Evolutionary conservation across 2,888 invertebrate genomes (phyloP).

Genomic region (Branchipolynoe longqiensis): DNA sequence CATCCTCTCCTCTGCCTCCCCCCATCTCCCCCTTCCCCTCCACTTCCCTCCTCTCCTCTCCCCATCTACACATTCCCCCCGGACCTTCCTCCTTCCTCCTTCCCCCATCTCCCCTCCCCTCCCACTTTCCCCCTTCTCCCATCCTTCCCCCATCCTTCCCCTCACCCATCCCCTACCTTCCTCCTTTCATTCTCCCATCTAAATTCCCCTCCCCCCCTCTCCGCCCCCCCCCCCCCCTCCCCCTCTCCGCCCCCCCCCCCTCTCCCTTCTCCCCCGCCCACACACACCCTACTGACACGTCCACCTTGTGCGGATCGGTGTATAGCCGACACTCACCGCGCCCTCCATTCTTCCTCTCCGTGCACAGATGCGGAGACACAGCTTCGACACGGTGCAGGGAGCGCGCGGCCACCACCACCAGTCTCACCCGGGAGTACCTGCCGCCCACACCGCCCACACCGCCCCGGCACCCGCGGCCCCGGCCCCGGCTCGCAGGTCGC

Average conservation of each 20-base stretch:
- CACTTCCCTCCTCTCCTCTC: no score
- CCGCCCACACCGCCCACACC: no score
- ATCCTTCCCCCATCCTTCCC: no score
- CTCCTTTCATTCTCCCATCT: no score
- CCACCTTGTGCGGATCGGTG: background rate
- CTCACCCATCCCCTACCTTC: background rate
- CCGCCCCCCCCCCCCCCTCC: background rate
- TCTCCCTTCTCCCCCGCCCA: background rate
- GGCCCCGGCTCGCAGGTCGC: slow-evolving; percentile 6
- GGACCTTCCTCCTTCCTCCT: no score
- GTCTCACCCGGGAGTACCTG: slow-evolving; percentile 16
- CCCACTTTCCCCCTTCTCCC: no score
- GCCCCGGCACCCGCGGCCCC: no score
- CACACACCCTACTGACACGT: background rate
- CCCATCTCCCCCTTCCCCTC: no score
- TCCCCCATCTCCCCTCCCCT: no score
- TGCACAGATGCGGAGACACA: slow-evolving; percentile 55
- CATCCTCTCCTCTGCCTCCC: no score
- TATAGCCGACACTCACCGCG: background rate
- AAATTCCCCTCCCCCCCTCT: background rate
- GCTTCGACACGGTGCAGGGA: slow-evolving; percentile 29
- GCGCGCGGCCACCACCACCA: background rate
- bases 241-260: background rate
- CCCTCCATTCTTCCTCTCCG: no score
- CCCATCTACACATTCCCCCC: no score